Percentiles rank a stretch among this genome's conserved stretches.
phyloP scores from a whole-genome alignment of 1,140 invertebrate species.

The Sycophila sp. region DNA sequence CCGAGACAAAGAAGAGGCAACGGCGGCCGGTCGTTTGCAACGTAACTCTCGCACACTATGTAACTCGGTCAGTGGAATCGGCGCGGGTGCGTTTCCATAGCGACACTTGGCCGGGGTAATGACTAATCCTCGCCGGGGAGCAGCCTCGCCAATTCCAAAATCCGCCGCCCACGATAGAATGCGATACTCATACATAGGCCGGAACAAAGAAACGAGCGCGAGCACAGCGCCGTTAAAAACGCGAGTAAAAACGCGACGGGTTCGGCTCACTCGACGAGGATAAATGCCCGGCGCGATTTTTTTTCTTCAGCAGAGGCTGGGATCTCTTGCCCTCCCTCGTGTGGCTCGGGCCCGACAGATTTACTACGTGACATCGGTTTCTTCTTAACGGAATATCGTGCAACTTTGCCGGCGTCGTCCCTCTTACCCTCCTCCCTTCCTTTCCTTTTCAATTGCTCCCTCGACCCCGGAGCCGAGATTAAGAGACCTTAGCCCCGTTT shows the following conservation, averaged over 20 bases:
- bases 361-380: slow-evolving; percentile 58
- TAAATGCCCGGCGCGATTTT: slow-evolving; percentile 29
- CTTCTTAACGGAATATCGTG: slow-evolving; percentile 58
- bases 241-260: not conserved
- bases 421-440: not conserved
- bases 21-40: not conserved
- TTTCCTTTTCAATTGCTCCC: slow-evolving; percentile 46
- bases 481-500: slow-evolving; percentile 20
- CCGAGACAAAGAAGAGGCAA: not conserved
- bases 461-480: slow-evolving; percentile 26
- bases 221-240: slow-evolving; percentile 1
- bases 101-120: not conserved
- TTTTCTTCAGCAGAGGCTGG: slow-evolving; percentile 28
- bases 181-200: too few relatives aligned
- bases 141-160: too few relatives aligned
- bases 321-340: slow-evolving; percentile 24
- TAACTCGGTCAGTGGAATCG: slow-evolving; percentile 17
- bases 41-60: not conserved
- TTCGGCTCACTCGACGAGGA: slow-evolving; percentile 17
- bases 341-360: too few relatives aligned
- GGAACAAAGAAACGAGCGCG: too few relatives aligned
- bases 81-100: not conserved
- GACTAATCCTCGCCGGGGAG: not conserved
- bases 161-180: slow-evolving; percentile 2
- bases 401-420: slow-evolving; percentile 34